Evolutionary conservation across 2,113 vertebrate genomes (phyloP).

Genomic region (Acinonyx jubatus): DNA sequence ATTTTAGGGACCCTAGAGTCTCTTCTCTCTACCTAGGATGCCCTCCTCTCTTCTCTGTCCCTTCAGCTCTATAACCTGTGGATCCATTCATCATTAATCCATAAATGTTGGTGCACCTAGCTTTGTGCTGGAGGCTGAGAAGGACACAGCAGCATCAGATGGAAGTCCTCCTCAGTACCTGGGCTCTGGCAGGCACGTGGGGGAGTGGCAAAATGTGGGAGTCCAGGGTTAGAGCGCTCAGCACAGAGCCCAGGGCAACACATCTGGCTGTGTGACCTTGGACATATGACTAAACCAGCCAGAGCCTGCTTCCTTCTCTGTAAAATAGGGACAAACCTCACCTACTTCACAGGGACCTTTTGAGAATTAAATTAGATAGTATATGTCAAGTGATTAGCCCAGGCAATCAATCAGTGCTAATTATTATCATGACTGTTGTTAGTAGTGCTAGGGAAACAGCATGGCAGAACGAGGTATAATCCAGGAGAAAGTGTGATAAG

Average conservation of each 20-base stretch:
- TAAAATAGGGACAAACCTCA: background rate
- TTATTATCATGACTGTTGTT: background rate
- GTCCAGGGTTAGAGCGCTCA: background rate
- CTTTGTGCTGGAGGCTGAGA: background rate
- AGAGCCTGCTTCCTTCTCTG: background rate
- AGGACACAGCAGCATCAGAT: background rate
- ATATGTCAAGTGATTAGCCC: background rate
- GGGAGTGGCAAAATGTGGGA: accelerated
- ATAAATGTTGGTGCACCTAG: accelerated
- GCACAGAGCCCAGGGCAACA: background rate
- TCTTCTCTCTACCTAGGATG: background rate
- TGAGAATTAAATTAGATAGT: constrained; percentile 5
- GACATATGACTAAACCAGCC: too few relatives aligned
- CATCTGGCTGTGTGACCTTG: background rate
- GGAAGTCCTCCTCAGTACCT: background rate
- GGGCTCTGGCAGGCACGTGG: accelerated
- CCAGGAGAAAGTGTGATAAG: background rate
- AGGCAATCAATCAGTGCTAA: background rate
- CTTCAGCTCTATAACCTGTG: background rate
- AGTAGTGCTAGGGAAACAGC: background rate
- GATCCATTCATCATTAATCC: background rate
- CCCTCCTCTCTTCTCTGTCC: background rate
- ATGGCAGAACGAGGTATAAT: background rate
- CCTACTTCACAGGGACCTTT: background rate
- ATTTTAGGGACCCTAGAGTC: background rate